Evolutionary conservation across 1,140 invertebrate genomes (phyloP), one percentile per base, ranked within the genome.

Genomic region (Plodia interpunctella): DNA sequence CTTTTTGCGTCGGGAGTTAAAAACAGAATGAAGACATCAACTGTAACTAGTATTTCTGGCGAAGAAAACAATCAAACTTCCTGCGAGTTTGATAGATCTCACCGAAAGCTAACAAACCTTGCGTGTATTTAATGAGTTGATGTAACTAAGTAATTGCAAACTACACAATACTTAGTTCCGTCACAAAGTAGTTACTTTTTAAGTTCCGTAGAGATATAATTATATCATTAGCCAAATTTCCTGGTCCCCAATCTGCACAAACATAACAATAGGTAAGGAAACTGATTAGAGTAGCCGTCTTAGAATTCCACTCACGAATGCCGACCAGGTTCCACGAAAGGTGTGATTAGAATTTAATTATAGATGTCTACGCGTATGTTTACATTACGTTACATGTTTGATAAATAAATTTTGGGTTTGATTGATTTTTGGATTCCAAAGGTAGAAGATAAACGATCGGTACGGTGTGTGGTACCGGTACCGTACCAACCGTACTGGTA

Each of bases 211-310:
- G 15, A 13, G 38, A 52, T 19, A 21, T 62, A 66, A 63, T 61
- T 62, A 30, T 58, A 38, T 68, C 50, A 64, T 64, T 64, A 68
- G 49, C 55, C 28, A 56, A 53, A 57, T 60, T 65, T 63, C 58
- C 63, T 69, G 61, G 35, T 65, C 11, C 53, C 56, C 35, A 58
- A 50, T 21, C 21, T 30, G 49, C 30, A n/a, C 38, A 32, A 32
- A 32, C 30, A 9, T 10, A 15, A 44, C 38, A 44, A 44, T 44
- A 15, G 38, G 1, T n/a, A 44, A 44, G 38, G 38, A 44, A 44
- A 44, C 30, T 44, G 13, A 3, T 44, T 17, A 15, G 5, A 44
- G 38, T 15, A 10, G 38, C 13, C 38, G n/a, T 44, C 5, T 44
- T 44, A 17, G 13, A 1, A 44, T 44, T 44, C 38, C 1, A 15